Percentiles rank a stretch among this genome's conserved stretches.
These are phyloP conservation scores for Alca torda DNA, from an alignment of 2,797 vertebrate species.

Conservation along the genomic window DNA sequence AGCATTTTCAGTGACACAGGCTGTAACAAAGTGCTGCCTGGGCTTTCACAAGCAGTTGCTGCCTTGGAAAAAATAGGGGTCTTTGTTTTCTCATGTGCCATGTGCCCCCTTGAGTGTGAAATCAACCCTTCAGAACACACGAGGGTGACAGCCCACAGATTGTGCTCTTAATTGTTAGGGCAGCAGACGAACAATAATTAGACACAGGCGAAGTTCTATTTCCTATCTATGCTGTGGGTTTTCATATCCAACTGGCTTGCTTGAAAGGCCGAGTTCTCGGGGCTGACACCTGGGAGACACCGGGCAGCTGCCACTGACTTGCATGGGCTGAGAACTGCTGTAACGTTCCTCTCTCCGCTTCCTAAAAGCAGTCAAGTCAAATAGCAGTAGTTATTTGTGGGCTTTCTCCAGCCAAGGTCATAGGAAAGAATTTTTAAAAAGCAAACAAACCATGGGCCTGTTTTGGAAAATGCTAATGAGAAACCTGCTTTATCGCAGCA, in stretches of 20 bases:
- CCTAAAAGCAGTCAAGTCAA: background rate
- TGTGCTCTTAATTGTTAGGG: constrained; percentile 36
- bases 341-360: constrained; percentile 5
- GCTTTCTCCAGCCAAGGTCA: constrained; percentile 37
- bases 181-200: constrained; percentile 52
- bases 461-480: constrained; percentile 45
- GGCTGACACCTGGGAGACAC: constrained; percentile 47
- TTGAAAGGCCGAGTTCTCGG: constrained; percentile 24
- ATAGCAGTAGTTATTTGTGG: background rate
- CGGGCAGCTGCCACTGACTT: background rate
- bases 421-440: constrained; percentile 40
- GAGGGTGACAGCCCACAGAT: background rate
- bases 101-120: background rate
- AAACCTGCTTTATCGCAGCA: constrained; percentile 9
- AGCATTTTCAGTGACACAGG: background rate
- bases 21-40: background rate
- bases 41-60: background rate
- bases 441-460: background rate
- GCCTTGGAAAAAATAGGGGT: background rate
- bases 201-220: constrained; percentile 24
- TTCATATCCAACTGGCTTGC: constrained; percentile 16
- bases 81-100: background rate
- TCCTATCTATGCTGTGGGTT: constrained; percentile 7
- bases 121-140: background rate
- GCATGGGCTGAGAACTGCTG: background rate